Evolutionary conservation across 2,888 invertebrate genomes (phyloP).

Genomic region (Deilephila elpenor): DNA sequence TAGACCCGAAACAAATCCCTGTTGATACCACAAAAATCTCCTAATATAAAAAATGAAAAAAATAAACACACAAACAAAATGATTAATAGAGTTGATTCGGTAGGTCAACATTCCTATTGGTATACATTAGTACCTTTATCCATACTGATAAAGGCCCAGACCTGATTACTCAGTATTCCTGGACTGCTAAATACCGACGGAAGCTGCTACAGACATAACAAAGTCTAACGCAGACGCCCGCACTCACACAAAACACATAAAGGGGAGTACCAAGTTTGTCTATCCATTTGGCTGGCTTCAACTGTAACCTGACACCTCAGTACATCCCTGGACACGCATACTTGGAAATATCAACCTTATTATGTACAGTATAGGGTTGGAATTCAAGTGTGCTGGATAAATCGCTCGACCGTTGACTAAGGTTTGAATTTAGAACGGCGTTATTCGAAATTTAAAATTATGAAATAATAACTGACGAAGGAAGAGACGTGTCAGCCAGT

Average conservation of each 20-base stretch:
- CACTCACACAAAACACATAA: conserved; percentile 34
- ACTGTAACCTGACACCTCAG: conserved; percentile 62
- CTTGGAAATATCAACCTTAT: conserved; percentile 38
- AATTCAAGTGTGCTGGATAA: conserved; percentile 33
- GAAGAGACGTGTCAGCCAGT: conserved; percentile 13
- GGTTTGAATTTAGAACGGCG: conserved; percentile 48
- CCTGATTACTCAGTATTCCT: neutral
- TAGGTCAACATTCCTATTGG: too few species aligned
- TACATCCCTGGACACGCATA: conserved; percentile 49
- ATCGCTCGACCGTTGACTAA: conserved; percentile 45
- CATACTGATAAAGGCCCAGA: neutral
- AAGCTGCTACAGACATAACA: conserved; percentile 15
- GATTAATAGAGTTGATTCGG: too few species aligned
- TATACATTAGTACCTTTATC: too few species aligned
- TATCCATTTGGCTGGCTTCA: conserved; percentile 74
- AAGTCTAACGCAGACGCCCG: conserved; percentile 12
- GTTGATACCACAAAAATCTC: too few species aligned
- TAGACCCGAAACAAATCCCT: too few species aligned
- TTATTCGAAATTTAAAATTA: conserved; percentile 43
- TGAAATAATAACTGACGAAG: conserved; percentile 25
- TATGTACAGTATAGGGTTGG: fast-evolving
- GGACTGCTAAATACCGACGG: neutral
- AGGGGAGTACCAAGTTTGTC: conserved; percentile 55
- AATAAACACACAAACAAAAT: too few species aligned
- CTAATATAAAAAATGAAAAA: too few species aligned